phyloP scores from a whole-genome alignment of 2,113 vertebrate species.

The Scomber scombrus region DNA sequence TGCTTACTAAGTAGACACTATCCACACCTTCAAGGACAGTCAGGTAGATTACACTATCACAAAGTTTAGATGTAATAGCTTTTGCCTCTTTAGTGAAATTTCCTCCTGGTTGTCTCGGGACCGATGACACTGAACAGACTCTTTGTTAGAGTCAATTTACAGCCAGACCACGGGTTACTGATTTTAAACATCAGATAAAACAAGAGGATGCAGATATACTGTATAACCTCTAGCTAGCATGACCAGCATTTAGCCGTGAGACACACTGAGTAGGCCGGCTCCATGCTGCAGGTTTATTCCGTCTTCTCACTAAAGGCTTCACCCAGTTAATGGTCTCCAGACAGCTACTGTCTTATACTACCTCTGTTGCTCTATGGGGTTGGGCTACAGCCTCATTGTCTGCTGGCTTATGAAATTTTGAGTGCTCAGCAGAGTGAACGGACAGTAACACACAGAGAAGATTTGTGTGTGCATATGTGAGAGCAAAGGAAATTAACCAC shows the following conservation, averaged over 20 bases:
- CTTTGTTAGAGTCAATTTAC: slow-evolving; percentile 39
- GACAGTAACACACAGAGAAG: slow-evolving; percentile 45
- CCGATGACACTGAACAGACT: slow-evolving; percentile 28
- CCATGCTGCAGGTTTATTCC: slow-evolving; percentile 43
- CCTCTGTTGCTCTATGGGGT: slow-evolving; percentile 28
- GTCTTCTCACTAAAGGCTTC: slow-evolving; percentile 65
- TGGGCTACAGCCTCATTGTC: slow-evolving; percentile 63
- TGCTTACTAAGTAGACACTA: neutral
- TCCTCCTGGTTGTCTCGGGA: slow-evolving; percentile 23
- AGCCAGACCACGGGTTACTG: slow-evolving; percentile 35
- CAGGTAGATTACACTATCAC: slow-evolving; percentile 13
- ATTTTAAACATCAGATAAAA: slow-evolving; percentile 26
- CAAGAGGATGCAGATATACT: neutral
- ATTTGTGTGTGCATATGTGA: slow-evolving; percentile 49
- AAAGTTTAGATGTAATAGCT: slow-evolving; percentile 13
- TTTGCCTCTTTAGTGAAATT: slow-evolving; percentile 26
- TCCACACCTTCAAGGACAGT: slow-evolving; percentile 24
- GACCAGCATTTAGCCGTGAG: slow-evolving; percentile 34
- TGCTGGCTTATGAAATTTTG: slow-evolving; percentile 66
- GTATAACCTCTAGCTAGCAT: slow-evolving; percentile 39
- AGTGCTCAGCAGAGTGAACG: slow-evolving; percentile 67
- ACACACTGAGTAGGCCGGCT: slow-evolving; percentile 17
- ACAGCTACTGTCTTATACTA: slow-evolving; percentile 44
- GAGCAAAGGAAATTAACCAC: slow-evolving; percentile 74
- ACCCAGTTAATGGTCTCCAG: slow-evolving; percentile 62